phyloP scores from a whole-genome alignment of 2,888 invertebrate species.

The Endomychus coccineus region DNA sequence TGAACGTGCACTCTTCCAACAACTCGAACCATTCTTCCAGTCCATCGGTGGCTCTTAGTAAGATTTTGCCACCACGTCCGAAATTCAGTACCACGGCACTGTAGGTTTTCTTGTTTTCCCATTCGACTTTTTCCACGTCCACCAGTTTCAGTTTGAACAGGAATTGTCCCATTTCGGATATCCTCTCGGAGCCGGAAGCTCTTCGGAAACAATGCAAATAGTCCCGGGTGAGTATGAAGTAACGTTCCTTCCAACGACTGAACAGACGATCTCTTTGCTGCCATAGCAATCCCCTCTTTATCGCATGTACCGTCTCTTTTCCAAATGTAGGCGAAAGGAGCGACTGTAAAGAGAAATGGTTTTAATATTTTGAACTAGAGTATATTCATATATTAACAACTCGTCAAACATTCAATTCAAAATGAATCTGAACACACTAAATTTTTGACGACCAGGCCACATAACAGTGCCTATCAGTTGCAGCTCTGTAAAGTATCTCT shows the following conservation, averaged over 20 bases:
- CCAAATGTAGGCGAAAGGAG: conserved; percentile 35
- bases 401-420: too few relatives aligned
- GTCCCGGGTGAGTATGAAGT: conserved; percentile 57
- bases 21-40: conserved; percentile 60
- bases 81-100: conserved; percentile 52
- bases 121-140: conserved; percentile 58
- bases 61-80: conserved; percentile 46
- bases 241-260: conserved; percentile 60
- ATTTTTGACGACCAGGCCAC: too few relatives aligned
- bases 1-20: conserved; percentile 56
- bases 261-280: conserved; percentile 58
- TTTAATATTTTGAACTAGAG: too few relatives aligned
- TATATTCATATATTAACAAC: too few relatives aligned
- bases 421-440: too few relatives aligned
- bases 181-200: conserved; percentile 50
- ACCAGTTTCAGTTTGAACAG: conserved; percentile 56
- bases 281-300: conserved; percentile 57
- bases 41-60: conserved; percentile 48
- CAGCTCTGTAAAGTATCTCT: too few relatives aligned
- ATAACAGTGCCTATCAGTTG: too few relatives aligned
- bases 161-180: conserved; percentile 61
- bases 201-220: conserved; percentile 60
- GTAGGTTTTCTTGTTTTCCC: conserved; percentile 58
- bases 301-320: conserved; percentile 49
- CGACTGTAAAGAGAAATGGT: conserved; percentile 37